These are phyloP conservation scores for Pseudomugil gertrudae DNA, from an alignment of 2,797 vertebrate genomes.

Conservation along the genomic window DNA sequence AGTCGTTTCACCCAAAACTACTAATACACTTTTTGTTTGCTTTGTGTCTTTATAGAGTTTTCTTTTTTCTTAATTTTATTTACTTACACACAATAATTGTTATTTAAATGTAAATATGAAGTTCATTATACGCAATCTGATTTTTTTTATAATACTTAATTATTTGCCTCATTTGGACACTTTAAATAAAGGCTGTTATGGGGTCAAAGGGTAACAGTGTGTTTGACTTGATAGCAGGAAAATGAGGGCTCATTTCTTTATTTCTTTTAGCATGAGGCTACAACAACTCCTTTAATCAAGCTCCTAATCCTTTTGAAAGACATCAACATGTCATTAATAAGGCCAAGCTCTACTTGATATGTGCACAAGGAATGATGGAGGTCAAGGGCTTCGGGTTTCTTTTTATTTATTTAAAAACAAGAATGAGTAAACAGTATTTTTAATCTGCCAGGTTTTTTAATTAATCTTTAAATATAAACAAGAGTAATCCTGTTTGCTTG, in stretches of 20 bases:
- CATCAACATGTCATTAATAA: constrained; percentile 75
- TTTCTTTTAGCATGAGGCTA: constrained; percentile 72
- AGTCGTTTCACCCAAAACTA: constrained; percentile 18
- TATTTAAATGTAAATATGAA: not conserved
- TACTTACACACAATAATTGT: constrained; percentile 1
- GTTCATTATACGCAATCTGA: not conserved
- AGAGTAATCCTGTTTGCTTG: too few species aligned
- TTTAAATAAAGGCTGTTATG: constrained; percentile 13
- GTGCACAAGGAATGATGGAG: constrained; percentile 49
- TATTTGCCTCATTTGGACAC: not conserved
- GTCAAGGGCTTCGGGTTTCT: constrained; percentile 26
- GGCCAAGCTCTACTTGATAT: constrained; percentile 68
- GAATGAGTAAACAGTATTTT: constrained; percentile 2
- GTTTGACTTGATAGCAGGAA: constrained; percentile 49
- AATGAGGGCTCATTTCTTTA: constrained; percentile 66
- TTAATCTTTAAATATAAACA: too few species aligned
- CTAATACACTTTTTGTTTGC: constrained; percentile 1
- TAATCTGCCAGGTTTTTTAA: not conserved
- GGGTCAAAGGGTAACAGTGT: constrained; percentile 34
- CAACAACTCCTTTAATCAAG: constrained; percentile 80
- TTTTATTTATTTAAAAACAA: constrained; percentile 15
- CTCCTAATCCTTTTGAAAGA: constrained; percentile 79
- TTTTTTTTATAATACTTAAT: too few species aligned
- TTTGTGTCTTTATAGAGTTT: not conserved
- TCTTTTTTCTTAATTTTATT: not conserved